Evolutionary conservation across 2,797 vertebrate species (phyloP), one percentile per base, ranked within the genome.

Genomic region (Acanthopagrus latus): DNA sequence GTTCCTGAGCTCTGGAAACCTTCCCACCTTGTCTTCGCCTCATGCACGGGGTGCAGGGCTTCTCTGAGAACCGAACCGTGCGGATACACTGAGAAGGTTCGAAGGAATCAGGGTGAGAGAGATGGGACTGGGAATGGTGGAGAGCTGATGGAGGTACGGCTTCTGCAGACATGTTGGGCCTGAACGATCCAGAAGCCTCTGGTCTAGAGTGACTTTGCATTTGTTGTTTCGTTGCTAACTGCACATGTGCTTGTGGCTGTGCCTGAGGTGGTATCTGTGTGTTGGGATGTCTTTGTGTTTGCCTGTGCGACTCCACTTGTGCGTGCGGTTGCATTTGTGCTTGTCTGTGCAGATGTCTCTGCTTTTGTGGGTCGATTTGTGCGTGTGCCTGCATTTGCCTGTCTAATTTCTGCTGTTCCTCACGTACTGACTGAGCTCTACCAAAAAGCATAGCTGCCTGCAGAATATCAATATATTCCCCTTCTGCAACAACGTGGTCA

Each of bases 401-500:
- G 13, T 81, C 79, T 65, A 62, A 51, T 56, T 84, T 81, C 44
- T 85, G 74, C 13, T 84, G 65, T 58, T 81, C 82, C 20, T 80
- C 64, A 29, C 41, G 27, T 41, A 52, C n/a, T 52, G 79, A 63
- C 51, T 73, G 75, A 71, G 79, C 65, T 60, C 60, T 76, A 51
- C 84, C 83, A 64, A 94, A 94, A 75, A 94, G 91, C 88, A 90
- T 93, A 16, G 95, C 85, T 56, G 93, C 94, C 63, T 95, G 95
- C 78, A 96, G 68, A 41, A 97, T 91, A 48, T 97, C 94, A 71
- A 97, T 96, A 1, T 97, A 97, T 27, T 97, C 96, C 20, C 96
- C 96, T 67, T 95, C 96, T 64, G 92, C 50, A 44, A 69, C 52
- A 66, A 38, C 7, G 4, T 51, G 60, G 16, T 23, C 71, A 27